Conservation (phyloP, 2,888 invertebrate genomes). For the Sepioteuthis lessoniana region DNA sequence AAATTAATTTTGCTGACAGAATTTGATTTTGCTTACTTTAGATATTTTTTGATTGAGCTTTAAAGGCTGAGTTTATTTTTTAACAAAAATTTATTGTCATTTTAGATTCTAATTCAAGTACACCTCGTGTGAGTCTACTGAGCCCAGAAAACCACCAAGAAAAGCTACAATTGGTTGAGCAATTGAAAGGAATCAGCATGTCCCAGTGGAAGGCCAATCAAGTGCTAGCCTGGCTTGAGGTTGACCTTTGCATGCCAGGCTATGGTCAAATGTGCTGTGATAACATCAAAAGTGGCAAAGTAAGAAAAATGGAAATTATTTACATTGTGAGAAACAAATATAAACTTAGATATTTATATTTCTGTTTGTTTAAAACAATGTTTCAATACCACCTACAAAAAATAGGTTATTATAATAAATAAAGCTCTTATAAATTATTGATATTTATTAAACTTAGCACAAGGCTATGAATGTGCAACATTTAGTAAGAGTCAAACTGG, state of each 20-base stretch:
- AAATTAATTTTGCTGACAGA: too few species aligned
- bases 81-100: background rate
- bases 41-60: background rate
- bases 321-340: background rate
- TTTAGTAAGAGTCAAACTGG: too few species aligned
- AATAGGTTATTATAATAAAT: too few species aligned
- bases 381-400: too few species aligned
- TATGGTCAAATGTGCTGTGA: slow-evolving; percentile 92
- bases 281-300: slow-evolving; percentile 96
- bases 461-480: too few species aligned
- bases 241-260: slow-evolving; percentile 94
- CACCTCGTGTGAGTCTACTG: slow-evolving; percentile 63
- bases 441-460: too few species aligned
- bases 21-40: too few species aligned
- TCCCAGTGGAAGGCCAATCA: slow-evolving; percentile 94
- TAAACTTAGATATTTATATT: too few species aligned
- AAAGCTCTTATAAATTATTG: too few species aligned
- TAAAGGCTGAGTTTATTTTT: background rate
- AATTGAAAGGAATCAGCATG: slow-evolving; percentile 86
- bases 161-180: slow-evolving; percentile 84
- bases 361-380: too few species aligned
- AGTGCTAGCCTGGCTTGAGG: slow-evolving; percentile 94
- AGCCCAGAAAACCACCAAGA: slow-evolving; percentile 72
- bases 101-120: slow-evolving; percentile 55
- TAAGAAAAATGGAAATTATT: slow-evolving; percentile 69